phyloP scores from a whole-genome alignment of 2,797 vertebrate species.

The Lophius americanus region DNA sequence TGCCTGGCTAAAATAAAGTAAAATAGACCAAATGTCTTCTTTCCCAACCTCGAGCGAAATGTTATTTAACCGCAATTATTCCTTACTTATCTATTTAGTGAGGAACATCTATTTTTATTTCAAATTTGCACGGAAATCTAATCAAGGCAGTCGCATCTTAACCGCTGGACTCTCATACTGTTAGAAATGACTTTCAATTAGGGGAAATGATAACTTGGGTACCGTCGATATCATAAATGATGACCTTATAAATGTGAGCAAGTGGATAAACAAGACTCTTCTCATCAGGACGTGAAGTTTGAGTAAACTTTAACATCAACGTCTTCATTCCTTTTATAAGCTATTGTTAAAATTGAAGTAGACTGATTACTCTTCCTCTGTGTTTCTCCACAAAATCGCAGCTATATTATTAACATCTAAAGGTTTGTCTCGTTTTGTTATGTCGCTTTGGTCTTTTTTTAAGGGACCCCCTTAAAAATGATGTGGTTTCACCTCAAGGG shows the following conservation, averaged over 20 bases:
- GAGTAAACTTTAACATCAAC: not conserved
- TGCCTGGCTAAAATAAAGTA: constrained; percentile 3
- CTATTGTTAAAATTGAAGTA: too few species aligned
- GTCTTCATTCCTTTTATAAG: too few species aligned
- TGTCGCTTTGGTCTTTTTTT: too few species aligned
- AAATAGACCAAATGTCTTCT: constrained; percentile 57
- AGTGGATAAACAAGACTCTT: not conserved
- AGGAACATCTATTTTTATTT: constrained; percentile 79
- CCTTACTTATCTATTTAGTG: constrained; percentile 75
- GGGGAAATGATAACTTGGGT: not conserved
- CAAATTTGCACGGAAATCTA: constrained; percentile 76
- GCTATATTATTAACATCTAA: too few species aligned
- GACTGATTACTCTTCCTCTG: not conserved
- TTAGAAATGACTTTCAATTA: constrained; percentile 85
- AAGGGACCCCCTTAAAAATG: too few species aligned
- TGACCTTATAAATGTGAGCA: not conserved
- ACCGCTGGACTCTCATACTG: constrained; percentile 75
- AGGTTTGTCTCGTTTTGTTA: too few species aligned
- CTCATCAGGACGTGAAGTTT: not conserved
- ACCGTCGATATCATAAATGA: not conserved
- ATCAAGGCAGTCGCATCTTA: constrained; percentile 73
- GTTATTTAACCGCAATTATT: constrained; percentile 72
- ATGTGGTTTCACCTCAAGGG: too few species aligned
- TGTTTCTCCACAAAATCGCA: too few species aligned
- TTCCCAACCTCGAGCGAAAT: constrained; percentile 70